Evolutionary conservation across 1,140 invertebrate species (phyloP), one percentile per base, ranked within the genome.

Genomic region (Cydia strobilella): DNA sequence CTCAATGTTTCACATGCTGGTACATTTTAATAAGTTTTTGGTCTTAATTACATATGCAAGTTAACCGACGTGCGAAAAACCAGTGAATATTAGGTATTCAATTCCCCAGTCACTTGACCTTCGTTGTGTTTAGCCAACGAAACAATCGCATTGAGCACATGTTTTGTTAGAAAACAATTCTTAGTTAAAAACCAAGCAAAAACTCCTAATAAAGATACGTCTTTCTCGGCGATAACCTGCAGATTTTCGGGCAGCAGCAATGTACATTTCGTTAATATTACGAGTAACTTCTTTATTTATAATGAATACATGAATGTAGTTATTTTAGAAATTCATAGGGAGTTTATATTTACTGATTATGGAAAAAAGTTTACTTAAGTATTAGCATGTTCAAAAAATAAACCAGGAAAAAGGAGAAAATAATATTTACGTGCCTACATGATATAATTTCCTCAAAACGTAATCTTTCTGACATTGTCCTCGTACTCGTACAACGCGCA

Each of bases 31-130:
- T 18, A 15, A 15, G n/a, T 51, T 6, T 59, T 20, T 59, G 54
- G 54, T 59, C n/a, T 59, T 59, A 59, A 59, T 59, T 59, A 59
- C 18, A 59, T 59, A 59, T 59, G 54, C 54, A 59, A 23, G 54
- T 59, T 59, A 2, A 23, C 54, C 54, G 54, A n/a, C 20, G 51
- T 59, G 54, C 54, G 54, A 59, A 59, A 23, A 59, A 59, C 20
- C 18, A 59, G 20, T 59, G 54, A 23, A 59, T 59, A 59, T 59
- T 59, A 59, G 54, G 54, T 59, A 59, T 59, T 59, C 20, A 59
- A 12, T 59, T 23, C 20, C 54, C 54, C 54, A 59, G 54, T 59
- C 54, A 59, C 54, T 59, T 59, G 54, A 59, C 54, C 54, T 59
- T 23, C 54, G 54, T 23, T 23, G 18, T 59, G 54, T 23, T 59